Evolutionary conservation across 2,888 invertebrate species (phyloP).

Genomic region (Drosophila nigricruria): DNA sequence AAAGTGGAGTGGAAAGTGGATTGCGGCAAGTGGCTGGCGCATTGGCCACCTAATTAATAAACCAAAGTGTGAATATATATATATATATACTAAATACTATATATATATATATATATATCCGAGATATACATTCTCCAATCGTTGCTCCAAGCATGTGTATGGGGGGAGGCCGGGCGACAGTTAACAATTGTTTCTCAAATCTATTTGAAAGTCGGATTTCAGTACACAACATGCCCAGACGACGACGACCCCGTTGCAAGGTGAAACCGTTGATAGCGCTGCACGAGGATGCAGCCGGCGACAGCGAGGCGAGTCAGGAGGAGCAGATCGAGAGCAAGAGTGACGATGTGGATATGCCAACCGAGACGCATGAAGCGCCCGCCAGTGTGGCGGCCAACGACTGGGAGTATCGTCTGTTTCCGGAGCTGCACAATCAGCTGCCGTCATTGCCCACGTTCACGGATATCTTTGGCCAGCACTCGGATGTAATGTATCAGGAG

Average conservation of each 20-base stretch:
- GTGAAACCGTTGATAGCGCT: slow-evolving; percentile 38
- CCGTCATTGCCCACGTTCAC: slow-evolving; percentile 56
- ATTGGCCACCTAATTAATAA: slow-evolving; percentile 67
- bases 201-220: slow-evolving; percentile 36
- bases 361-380: not conserved
- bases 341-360: slow-evolving; percentile 26
- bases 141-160: not conserved
- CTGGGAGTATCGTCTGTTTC: slow-evolving; percentile 60
- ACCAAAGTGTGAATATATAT: slow-evolving; percentile 62
- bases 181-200: slow-evolving; percentile 27
- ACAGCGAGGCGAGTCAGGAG: slow-evolving; percentile 40
- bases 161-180: slow-evolving; percentile 32
- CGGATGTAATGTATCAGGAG: slow-evolving; percentile 35
- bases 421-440: slow-evolving; percentile 55
- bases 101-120: not conserved
- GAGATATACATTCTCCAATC: slow-evolving; percentile 17
- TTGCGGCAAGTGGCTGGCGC: slow-evolving; percentile 32
- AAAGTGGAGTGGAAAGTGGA: slow-evolving; percentile 41
- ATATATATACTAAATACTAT: not conserved
- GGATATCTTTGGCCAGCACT: slow-evolving; percentile 62
- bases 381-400: slow-evolving; percentile 5
- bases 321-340: slow-evolving; percentile 24
- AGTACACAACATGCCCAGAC: slow-evolving; percentile 62
- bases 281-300: slow-evolving; percentile 28
- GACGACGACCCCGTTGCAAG: slow-evolving; percentile 66